phyloP scores from a whole-genome alignment of 2,113 vertebrate genomes.

The Microcebus griseorufus region DNA sequence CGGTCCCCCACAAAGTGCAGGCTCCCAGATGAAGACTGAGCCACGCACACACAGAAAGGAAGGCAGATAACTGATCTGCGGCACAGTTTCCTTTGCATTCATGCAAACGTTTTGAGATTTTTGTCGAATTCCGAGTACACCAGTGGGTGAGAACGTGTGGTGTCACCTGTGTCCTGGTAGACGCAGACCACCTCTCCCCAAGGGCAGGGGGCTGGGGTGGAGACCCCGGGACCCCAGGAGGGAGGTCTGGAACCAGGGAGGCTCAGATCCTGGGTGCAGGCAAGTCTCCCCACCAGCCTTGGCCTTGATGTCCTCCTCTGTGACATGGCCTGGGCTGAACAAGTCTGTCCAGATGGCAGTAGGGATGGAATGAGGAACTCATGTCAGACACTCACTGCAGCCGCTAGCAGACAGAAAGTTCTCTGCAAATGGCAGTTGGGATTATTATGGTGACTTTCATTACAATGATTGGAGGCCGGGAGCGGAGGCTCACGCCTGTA shows the following conservation, averaged over 20 bases:
- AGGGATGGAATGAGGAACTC: fast-evolving
- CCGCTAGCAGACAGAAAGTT: fast-evolving
- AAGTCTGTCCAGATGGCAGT: fast-evolving
- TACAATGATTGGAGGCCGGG: background rate
- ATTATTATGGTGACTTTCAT: background rate
- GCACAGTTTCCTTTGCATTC: background rate
- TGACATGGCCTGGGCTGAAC: background rate
- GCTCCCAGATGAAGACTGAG: background rate
- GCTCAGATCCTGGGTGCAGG: background rate
- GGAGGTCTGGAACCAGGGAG: background rate
- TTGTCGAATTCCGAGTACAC: background rate
- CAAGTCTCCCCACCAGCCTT: background rate
- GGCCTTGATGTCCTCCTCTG: background rate
- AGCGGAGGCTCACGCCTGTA: no score
- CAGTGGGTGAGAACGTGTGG: background rate
- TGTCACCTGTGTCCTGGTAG: background rate
- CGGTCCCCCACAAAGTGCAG: background rate
- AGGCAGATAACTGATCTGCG: background rate
- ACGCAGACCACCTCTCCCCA: background rate
- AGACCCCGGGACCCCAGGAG: background rate
- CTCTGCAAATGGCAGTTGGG: background rate
- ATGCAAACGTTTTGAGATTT: background rate
- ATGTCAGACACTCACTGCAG: fast-evolving
- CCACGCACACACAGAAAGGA: background rate
- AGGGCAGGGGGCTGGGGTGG: background rate